These are phyloP conservation scores for Chymomyza costata DNA, from an alignment of 1,140 invertebrate species.

Conservation along the genomic window DNA sequence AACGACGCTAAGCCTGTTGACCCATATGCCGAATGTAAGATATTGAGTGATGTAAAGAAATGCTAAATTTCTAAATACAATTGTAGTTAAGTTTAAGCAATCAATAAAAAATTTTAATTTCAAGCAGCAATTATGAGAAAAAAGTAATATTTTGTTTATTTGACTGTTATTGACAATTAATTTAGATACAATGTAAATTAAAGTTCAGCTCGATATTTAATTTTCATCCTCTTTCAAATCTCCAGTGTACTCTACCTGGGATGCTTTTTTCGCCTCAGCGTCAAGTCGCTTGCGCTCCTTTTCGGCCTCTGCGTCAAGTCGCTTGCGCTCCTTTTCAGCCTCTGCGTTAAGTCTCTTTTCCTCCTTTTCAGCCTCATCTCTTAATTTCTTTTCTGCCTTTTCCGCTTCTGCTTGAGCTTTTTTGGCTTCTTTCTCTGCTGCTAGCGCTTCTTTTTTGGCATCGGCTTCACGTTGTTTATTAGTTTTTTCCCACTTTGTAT, in stretches of 20 bases:
- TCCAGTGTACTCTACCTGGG: too few relatives aligned
- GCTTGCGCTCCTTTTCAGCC: constrained; percentile 17
- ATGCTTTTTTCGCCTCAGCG: too few relatives aligned
- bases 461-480: constrained; percentile 6
- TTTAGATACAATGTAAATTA: too few relatives aligned
- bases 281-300: not conserved
- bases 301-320: not conserved
- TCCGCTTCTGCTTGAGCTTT: constrained; percentile 2
- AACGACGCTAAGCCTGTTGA: constrained; percentile 41
- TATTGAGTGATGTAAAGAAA: constrained; percentile 56
- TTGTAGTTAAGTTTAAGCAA: constrained; percentile 4
- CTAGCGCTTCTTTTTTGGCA: not conserved
- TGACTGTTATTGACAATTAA: too few relatives aligned
- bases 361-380: constrained; percentile 3
- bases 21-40: constrained; percentile 50
- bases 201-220: too few relatives aligned
- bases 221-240: too few relatives aligned
- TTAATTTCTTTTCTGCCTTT: constrained; percentile 2
- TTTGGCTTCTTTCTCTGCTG: constrained; percentile 1
- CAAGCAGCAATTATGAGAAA: not conserved
- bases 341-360: constrained; percentile 1
- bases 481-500: constrained; percentile 35
- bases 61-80: constrained; percentile 35
- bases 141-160: too few relatives aligned
- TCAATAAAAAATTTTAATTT: constrained; percentile 4